Base-by-base conservation (phyloP, 2,797 vertebrate species). In the Enteromius mattozi region DNA sequence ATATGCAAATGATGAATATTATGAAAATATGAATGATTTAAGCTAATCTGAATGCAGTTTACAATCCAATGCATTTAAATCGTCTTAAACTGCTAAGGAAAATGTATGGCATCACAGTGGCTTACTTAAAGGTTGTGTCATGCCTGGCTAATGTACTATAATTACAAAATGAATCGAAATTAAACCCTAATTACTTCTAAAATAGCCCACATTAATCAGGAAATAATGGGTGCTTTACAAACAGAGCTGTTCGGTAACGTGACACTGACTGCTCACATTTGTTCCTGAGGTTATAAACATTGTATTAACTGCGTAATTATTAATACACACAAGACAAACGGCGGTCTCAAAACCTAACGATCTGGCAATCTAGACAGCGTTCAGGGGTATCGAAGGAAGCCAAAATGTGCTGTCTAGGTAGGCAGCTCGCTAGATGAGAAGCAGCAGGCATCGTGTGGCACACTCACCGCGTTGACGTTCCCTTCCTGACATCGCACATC, bases 401-500 rank as follows among this genome's bases (percentile, higher is more conserved):
- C 37, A 0, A 42, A 4, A 63, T n/a, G 33, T 24, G 14, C 21
- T 49, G 21, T 63, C 4, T 7, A 13, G 7, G 37, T 17, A 72
- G 80, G 27, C 13, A 63, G 17, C 12, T 24, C 12, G 6, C 6
- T 33, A 24, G 14, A 40, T 70, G 17, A 61, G 30, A 47, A 33
- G 8, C 33, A 14, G 12, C 8, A 47, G 14, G n/a, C 7, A 17
- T 13, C 40, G 68, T 70, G 19, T n/a, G 24, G 35, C 79, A 91
- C 97, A 91, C 97, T 97, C 96, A 99, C 98, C 98, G 97, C 94
- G 98, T 99, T 93, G 98, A 99, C 92, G 98, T 99, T 93, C 98
- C 98, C 94, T 99, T 99, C 92, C 98, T 97, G 93, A 99, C 97
- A 96, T 99, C 98, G 95, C 98, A 99, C 97, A 99, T 99, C 96